phyloP scores from a whole-genome alignment of 30 jellyfish, hydroid and myxozoan species.

The Calvadosia cruxmelitensis region DNA sequence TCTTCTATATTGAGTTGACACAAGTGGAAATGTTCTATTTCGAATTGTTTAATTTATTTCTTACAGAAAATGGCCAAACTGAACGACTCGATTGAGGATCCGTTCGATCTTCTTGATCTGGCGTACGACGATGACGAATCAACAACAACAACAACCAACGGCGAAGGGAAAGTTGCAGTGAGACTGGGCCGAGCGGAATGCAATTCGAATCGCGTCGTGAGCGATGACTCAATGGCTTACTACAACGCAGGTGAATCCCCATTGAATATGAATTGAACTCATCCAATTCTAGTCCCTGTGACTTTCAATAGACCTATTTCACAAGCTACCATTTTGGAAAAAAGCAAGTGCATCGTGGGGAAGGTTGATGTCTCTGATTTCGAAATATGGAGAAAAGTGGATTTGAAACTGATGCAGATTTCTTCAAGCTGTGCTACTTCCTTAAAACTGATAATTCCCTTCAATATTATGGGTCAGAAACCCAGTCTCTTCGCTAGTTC shows the following conservation, averaged over 20 bases:
- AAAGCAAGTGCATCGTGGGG: no score
- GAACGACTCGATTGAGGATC: background rate
- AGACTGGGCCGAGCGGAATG: background rate
- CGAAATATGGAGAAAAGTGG: no score
- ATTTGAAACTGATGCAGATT: no score
- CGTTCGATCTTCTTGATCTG: background rate
- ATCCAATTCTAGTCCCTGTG: background rate
- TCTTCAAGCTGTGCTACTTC: background rate
- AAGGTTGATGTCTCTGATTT: no score
- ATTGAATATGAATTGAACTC: background rate
- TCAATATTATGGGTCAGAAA: no score
- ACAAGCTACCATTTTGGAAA: no score
- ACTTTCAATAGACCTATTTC: no score
- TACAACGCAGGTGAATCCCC: slow-evolving; percentile 10
- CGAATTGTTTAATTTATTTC: background rate
- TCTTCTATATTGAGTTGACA: no score
- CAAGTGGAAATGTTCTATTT: background rate
- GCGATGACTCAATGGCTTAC: slow-evolving; percentile 9
- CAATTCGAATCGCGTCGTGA: background rate
- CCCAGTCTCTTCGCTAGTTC: no score
- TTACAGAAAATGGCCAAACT: background rate
- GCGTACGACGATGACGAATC: background rate
- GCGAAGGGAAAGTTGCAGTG: background rate
- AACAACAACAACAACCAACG: background rate
- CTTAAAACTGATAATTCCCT: no score